Conservation (phyloP, 2,113 vertebrate genomes). For the Gobio gobio region DNA sequence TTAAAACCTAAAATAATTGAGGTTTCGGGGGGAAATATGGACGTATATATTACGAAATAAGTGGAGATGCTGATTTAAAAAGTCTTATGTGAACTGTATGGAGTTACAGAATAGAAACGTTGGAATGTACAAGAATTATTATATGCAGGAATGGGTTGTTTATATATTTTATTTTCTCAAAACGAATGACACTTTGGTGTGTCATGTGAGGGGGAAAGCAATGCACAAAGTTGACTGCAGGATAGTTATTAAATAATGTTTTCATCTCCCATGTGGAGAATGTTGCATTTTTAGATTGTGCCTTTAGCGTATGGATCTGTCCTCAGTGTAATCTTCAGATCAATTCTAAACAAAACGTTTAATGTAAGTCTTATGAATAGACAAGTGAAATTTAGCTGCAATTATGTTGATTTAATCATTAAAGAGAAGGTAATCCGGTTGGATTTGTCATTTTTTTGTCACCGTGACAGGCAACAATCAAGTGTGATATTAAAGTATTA, state of each 20-base stretch:
- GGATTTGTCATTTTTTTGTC: not conserved
- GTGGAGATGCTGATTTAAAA: constrained; percentile 7
- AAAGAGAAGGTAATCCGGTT: not conserved
- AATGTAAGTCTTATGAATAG: not conserved
- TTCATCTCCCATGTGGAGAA: constrained; percentile 19
- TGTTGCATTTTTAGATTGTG: constrained; percentile 40
- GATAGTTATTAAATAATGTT: constrained; percentile 32
- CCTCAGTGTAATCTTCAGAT: not conserved
- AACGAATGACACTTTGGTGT: constrained; percentile 48
- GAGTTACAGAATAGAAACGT: constrained; percentile 11
- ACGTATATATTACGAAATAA: constrained; percentile 3
- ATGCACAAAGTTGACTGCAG: constrained; percentile 51
- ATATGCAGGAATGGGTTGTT: constrained; percentile 37
- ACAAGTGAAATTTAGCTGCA: not conserved
- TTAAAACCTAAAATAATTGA: not conserved
- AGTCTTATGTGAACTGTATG: constrained; percentile 10
- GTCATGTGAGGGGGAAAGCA: constrained; percentile 55
- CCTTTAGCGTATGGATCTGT: constrained; percentile 27
- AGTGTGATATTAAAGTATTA: constrained; percentile 4
- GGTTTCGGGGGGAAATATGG: not conserved
- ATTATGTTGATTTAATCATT: not conserved
- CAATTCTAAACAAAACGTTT: not conserved
- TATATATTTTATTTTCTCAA: constrained; percentile 56
- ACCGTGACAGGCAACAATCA: constrained; percentile 2
- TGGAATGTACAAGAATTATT: constrained; percentile 35